Evolutionary conservation across 2,888 invertebrate genomes (phyloP), one percentile per base, ranked within the genome.

Genomic region (Blastobasis adustella): DNA sequence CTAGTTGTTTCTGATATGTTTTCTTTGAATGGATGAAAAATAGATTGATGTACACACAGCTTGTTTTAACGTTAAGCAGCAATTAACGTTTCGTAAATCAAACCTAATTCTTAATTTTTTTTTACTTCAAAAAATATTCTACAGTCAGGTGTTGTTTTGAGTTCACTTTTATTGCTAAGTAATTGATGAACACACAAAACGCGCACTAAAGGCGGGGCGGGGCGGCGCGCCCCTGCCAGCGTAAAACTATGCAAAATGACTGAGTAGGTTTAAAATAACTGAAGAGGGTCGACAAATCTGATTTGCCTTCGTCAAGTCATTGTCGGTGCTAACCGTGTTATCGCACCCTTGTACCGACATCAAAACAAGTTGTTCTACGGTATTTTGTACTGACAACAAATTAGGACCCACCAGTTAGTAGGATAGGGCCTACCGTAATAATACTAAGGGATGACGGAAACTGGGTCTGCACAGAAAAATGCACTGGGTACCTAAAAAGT

Each of bases 291-390:
- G 65, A 65, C 73, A 86, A 87, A 88, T 88, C 85, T 67, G 81
- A 88, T 88, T 88, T 85, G 76, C 81, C 79, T 86, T 84, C 87
- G 81, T 88, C 87, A 87, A 79, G 75, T 82, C 84, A 87, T 86
- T 85, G 87, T 88, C 72, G 69, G 63, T 59, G 68, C 69, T 87
- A 87, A 88, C 83, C 63, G 62, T 58, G 79, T 88, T 88, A 87
- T 66, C 54, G 61, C 68, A 58, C 76, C 79, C 76, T 61, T 52
- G 72, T 76, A 77, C 69, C 50, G 82, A 56, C 64, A 59, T 66
- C 69, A 71, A 66, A 67, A 75, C 67, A 69, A 64, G 59, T 57
- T 58, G 55, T 54, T 49, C 40, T 48, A 47, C 47, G 23, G 23
- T 45, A 37, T 46, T 37, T 8, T 36, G 46, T 49, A 49, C 49